Evolutionary conservation across 2,888 invertebrate genomes (phyloP), one percentile per base, ranked within the genome.

Genomic region (Leptothorax acervorum): DNA sequence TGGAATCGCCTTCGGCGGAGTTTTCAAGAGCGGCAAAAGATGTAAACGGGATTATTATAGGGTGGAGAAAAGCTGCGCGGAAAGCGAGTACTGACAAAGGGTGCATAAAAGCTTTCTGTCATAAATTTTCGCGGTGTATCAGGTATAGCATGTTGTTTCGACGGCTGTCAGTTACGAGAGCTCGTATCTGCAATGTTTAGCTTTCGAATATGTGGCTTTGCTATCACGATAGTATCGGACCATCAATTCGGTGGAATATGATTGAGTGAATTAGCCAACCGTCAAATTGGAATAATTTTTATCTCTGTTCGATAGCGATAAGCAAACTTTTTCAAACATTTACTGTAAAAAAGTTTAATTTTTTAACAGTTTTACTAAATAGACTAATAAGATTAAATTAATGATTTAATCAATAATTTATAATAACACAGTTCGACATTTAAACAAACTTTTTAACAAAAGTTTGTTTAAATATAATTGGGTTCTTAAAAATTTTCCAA

Each of bases 81-180:
- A 76, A 84, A 74, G 83, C 70, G 82, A 81, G 66, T 66, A 84
- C 85, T 83, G 86, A 81, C 71, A 83, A 85, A 83, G 75, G 78
- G 73, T 82, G 78, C 74, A 84, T 87, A 88, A 87, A 82, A 86
- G 82, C 81, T 76, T 86, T 75, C 51, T 55, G 70, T 60, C 86
- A 81, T 85, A 86, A 85, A 85, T 87, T 86, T 48, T 83, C 83
- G 55, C 81, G 66, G 70, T 79, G 70, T 82, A 79, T 82, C 78
- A 66, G 65, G 2, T 23, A 42, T 62, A 31, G 60, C 68, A 63
- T 68, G 82, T 75, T 79, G 79, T 84, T 79, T 79, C 63, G 66
- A 65, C 31, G 84, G 73, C 79, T 82, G 79, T 71, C 66, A 78
- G 70, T 85, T 85, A 75, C 55, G 71, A 85, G 63, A 74, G 68